Conservation (phyloP, 2,797 vertebrate genomes). For the Nyctalus aviator region DNA sequence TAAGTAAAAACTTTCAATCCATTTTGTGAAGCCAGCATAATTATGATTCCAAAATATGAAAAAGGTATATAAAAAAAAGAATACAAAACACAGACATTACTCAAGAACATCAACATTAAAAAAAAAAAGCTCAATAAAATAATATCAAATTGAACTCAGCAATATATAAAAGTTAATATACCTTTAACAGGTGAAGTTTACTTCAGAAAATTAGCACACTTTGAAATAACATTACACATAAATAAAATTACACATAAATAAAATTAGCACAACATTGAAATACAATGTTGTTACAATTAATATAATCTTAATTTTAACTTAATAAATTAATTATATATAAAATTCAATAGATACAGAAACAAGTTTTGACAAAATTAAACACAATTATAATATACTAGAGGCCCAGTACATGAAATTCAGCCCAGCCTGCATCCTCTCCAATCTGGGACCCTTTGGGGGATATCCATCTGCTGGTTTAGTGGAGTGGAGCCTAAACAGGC, state of each 20-base stretch:
- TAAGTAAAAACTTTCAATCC: neutral
- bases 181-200: neutral
- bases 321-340: neutral
- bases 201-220: too few relatives aligned
- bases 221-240: too few relatives aligned
- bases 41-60: neutral
- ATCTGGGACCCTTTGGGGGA: too few relatives aligned
- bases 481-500: too few relatives aligned
- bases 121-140: neutral
- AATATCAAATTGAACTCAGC: neutral
- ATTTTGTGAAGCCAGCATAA: neutral
- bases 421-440: too few relatives aligned
- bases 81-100: neutral
- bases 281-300: neutral
- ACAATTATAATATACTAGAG: neutral
- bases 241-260: too few relatives aligned
- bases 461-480: too few relatives aligned
- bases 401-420: too few relatives aligned
- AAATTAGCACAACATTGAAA: too few relatives aligned
- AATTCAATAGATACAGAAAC: neutral
- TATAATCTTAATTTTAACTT: neutral
- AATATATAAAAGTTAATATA: neutral
- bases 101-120: neutral
- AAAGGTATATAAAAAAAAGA: neutral
- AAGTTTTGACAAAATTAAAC: constrained; percentile 6